Base-by-base conservation (phyloP, 1,140 invertebrate species). In the Brachionus rotundiformis region DNA sequence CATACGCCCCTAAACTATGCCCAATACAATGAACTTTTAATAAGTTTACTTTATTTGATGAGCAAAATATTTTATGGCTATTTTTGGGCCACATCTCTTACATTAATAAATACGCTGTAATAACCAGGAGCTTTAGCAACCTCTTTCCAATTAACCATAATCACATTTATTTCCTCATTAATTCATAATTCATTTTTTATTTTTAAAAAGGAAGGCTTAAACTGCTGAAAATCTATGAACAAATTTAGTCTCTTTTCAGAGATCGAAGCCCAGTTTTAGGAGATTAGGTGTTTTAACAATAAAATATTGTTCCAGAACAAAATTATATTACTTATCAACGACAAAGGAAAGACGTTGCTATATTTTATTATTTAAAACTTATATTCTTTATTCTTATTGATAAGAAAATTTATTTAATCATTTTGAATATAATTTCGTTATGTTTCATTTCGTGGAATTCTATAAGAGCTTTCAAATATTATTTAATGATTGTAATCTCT, bases 1-100 rank as follows among this genome's bases (percentile, higher is more conserved):
- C 47, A 81, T 81, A 54, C 0, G 77, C 49, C 13, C 77, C 77
- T n/a, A 79, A 36, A 79, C 76, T 79, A 54, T 79, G 76, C 19
- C 77, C 77, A 65, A 81, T 81, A 6, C 77, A 81, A 41, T 68
- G 77, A 36, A 81, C 23, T 41, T 81, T 81, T n/a, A 23, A 25
- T 19, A 75, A 75, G n/a, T 31, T 16, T 13, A 49, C n/a, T 63
- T 63, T 25, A 13, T 16, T 63, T 63, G 25, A 10, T 29, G 27
- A n/a, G 54, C 8, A 29, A 76, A 76, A 54, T 27, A n/a, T n/a
- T n/a, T n/a, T n/a, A n/a, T 44, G 16, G 39, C 23, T 31, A 47
- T 44, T 63, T 63, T 63, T 76, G 36, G 23, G 41, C 73, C 16
- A 76, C 73, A n/a, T 47, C n/a, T 25, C 73, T 41, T 7, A 47